Conservation (phyloP, 2,888 invertebrate species). For the Eudasyphora cyanicolor region DNA sequence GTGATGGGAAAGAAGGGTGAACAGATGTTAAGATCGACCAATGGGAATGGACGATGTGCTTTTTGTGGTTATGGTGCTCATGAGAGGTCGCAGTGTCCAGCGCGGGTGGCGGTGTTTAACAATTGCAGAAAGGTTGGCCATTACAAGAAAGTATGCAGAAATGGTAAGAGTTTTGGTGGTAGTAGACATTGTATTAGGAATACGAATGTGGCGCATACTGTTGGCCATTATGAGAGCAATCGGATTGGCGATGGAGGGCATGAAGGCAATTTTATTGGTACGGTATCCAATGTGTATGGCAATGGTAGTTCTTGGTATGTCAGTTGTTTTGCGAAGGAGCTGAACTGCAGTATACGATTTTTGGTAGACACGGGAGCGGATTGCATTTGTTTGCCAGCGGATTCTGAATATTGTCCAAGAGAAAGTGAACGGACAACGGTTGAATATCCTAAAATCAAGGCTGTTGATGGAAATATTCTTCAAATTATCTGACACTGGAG, state of each 20-base stretch:
- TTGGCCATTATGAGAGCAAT: not conserved
- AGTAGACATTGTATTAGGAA: not conserved
- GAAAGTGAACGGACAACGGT: not conserved
- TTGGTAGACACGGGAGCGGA: not conserved
- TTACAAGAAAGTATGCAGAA: slow-evolving; percentile 1
- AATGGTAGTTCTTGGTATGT: not conserved
- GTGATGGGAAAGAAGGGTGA: not conserved
- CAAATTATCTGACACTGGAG: slow-evolving; percentile 1
- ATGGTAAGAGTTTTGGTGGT: not conserved
- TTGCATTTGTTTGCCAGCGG: not conserved
- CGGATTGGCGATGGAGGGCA: not conserved
- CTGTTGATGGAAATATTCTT: not conserved
- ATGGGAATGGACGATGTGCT: not conserved
- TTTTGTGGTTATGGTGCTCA: slow-evolving; percentile 19
- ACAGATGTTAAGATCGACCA: not conserved
- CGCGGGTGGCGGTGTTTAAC: not conserved
- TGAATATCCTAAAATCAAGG: not conserved
- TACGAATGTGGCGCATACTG: not conserved
- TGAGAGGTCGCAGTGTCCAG: slow-evolving; percentile 5
- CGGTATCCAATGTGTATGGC: not conserved
- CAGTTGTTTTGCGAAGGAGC: not conserved
- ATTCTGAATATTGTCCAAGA: not conserved
- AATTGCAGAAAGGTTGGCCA: slow-evolving; percentile 8
- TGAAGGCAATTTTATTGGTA: not conserved
- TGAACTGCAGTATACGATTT: not conserved